Evolutionary conservation across 2,113 vertebrate genomes (phyloP), one percentile per base, ranked within the genome.

Genomic region (Carassius carassius): DNA sequence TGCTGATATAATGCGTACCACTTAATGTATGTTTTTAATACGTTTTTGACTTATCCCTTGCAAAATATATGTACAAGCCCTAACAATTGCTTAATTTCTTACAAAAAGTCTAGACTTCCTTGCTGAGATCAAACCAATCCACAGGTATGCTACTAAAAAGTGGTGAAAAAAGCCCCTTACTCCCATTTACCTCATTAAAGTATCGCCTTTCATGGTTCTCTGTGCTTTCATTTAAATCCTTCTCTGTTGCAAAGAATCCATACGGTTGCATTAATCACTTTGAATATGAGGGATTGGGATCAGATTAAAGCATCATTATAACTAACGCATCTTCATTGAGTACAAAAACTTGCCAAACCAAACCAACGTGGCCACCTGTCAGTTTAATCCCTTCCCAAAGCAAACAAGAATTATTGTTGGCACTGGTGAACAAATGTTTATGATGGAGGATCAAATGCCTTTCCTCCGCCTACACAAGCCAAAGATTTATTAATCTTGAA

Each of bases 241-340:
- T 56, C 2, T 44, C 73, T 13, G 21, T 3, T 29, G 23, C 72
- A 78, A 17, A 84, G 62, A 54, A 79, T 47, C 56, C 35, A 47
- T 67, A 54, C 11, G 5, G 19, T 25, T 2, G 23, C 9, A 63
- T 69, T 37, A 74, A 23, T 82, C 65, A 32, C 54, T 70, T 58
- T 65, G 47, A 74, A 41, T 49, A 37, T 29, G 14, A 29, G 67
- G 23, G 70, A 67, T 83, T 67, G 35, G 19, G 13, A 11, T n/a
- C 10, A 70, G 74, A 86, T 79, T 88, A 84, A 84, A 82, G 47
- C n/a, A 54, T 84, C 44, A 86, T 65, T 29, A 79, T 13, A 35
- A 63, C 25, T 21, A 32, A 69, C 32, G n/a, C 3, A 6, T 35
- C 65, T 74, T 74, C 44, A 76, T 3, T 44, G 16, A 37, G 25